These are phyloP conservation scores for Styela plicata DNA, from an alignment of 23 tunicate genomes.

Conservation along the genomic window DNA sequence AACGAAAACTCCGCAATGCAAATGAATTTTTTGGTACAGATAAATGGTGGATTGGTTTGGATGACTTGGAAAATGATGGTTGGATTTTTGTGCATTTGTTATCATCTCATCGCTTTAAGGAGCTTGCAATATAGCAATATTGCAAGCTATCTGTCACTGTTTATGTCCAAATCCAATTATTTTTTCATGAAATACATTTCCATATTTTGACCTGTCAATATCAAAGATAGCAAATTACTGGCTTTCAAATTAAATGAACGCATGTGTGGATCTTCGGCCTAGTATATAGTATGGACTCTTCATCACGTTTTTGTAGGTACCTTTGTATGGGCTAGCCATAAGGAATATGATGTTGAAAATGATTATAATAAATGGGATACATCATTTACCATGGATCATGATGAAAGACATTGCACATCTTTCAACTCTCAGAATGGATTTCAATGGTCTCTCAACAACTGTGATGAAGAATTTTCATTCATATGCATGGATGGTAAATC, in stretches of 20 bases:
- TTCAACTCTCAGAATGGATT: conserved; percentile 7
- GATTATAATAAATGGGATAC: conserved; percentile 10
- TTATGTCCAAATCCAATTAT: too few species aligned
- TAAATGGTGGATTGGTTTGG: conserved; percentile 32
- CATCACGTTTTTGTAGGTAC: neutral
- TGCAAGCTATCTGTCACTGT: too few species aligned
- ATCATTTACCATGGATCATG: neutral
- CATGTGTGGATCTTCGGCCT: too few species aligned
- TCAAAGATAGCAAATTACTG: too few species aligned
- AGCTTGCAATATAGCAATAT: too few species aligned
- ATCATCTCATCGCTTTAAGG: too few species aligned
- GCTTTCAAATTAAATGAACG: too few species aligned
- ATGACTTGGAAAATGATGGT: conserved; percentile 26
- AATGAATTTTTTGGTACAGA: neutral
- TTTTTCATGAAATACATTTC: too few species aligned
- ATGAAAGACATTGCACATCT: conserved; percentile 10
- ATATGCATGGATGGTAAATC: conserved; percentile 38
- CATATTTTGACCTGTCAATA: too few species aligned
- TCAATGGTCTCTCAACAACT: conserved; percentile 11
- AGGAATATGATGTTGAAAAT: neutral
- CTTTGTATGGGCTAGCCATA: neutral
- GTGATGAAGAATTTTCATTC: conserved; percentile 10
- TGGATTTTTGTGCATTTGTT: too few species aligned
- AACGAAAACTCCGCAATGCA: conserved; percentile 18
- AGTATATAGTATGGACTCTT: too few species aligned